Evolutionary conservation across 2,888 invertebrate species (phyloP).

Genomic region (Leucozona laternaria): DNA sequence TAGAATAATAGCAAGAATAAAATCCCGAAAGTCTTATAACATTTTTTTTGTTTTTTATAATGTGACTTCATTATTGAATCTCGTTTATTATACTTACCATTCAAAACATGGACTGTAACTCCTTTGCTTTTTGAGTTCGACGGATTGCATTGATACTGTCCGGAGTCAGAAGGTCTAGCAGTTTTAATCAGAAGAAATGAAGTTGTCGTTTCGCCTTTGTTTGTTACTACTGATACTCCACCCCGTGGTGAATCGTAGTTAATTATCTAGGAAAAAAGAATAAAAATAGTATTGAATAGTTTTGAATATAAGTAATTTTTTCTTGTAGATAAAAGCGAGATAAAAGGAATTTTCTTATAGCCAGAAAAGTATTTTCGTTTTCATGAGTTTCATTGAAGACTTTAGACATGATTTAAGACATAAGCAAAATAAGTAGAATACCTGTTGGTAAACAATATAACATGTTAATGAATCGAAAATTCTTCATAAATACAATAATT

Average conservation of each 20-base stretch:
- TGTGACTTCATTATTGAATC: too few species aligned
- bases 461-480: too few species aligned
- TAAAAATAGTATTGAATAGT: background rate
- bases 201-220: constrained; percentile 95
- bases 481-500: too few species aligned
- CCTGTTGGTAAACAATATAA: too few species aligned
- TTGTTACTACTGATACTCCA: constrained; percentile 95
- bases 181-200: constrained; percentile 95
- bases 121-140: constrained; percentile 96
- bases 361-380: too few species aligned
- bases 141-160: constrained; percentile 96
- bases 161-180: constrained; percentile 93
- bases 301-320: background rate
- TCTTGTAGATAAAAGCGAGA: too few species aligned
- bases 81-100: constrained; percentile 88
- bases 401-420: too few species aligned
- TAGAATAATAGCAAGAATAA: background rate
- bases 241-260: constrained; percentile 96
- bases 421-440: too few species aligned
- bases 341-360: too few species aligned
- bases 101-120: constrained; percentile 95
- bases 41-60: background rate
- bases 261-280: constrained; percentile 88
- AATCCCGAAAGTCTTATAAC: background rate
- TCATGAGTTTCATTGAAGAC: too few species aligned